phyloP scores from a whole-genome alignment of 1,140 invertebrate genomes.

The Epicauta chinensis region DNA sequence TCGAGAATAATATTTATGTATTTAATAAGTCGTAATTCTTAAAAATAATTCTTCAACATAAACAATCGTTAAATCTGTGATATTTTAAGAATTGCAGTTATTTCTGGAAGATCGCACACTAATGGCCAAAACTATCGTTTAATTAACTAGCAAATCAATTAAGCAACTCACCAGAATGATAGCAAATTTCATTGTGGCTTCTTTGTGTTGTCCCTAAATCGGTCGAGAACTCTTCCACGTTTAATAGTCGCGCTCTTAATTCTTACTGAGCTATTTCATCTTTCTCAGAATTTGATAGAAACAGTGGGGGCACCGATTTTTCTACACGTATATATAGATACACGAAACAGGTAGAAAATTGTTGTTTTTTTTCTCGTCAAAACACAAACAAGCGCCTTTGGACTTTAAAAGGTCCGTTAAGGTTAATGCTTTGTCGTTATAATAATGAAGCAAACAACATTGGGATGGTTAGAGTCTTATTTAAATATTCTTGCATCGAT shows the following conservation, averaged over 20 bases:
- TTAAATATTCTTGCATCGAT: background rate
- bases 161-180: slow-evolving; percentile 11
- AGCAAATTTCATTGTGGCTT: slow-evolving; percentile 3
- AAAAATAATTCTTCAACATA: background rate
- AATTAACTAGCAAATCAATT: no score
- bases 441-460: background rate
- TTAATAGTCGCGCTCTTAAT: slow-evolving; percentile 9
- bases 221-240: background rate
- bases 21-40: no score
- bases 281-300: slow-evolving; percentile 10
- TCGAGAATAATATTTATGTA: no score
- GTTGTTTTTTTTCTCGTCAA: no score
- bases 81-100: background rate
- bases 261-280: slow-evolving; percentile 18
- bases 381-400: slow-evolving; percentile 11
- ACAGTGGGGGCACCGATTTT: background rate
- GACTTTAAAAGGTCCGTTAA: slow-evolving; percentile 2
- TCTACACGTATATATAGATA: no score
- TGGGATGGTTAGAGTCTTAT: background rate
- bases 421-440: slow-evolving; percentile 4
- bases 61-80: slow-evolving; percentile 1
- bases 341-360: slow-evolving; percentile 6
- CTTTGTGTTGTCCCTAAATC: no score
- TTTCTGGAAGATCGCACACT: no score
- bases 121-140: no score